These are phyloP conservation scores for Ochropacha duplaris DNA, from an alignment of 2,888 invertebrate genomes.

Conservation along the genomic window DNA sequence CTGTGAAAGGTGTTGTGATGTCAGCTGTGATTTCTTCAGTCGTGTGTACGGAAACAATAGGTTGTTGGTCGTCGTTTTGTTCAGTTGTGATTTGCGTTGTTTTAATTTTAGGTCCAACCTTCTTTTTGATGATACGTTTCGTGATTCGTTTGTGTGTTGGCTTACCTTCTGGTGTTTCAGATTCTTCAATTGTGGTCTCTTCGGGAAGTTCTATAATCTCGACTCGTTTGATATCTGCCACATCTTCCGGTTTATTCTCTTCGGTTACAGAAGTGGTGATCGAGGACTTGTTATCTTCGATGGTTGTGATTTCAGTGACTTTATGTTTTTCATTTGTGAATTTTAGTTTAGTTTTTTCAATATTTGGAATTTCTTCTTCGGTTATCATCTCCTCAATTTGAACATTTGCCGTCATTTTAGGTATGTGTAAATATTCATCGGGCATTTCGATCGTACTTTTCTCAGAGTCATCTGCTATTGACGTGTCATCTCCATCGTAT, in stretches of 20 bases:
- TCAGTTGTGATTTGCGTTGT: constrained; percentile 33
- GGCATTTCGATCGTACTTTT: constrained; percentile 65
- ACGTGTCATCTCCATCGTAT: constrained; percentile 51
- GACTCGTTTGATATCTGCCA: constrained; percentile 18
- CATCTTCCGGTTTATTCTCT: constrained; percentile 6
- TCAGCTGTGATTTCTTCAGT: constrained; percentile 36
- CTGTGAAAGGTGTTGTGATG: constrained; percentile 21
- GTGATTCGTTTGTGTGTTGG: constrained; percentile 20
- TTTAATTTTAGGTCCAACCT: constrained; percentile 41
- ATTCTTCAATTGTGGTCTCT: constrained; percentile 43
- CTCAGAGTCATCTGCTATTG: constrained; percentile 40
- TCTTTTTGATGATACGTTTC: constrained; percentile 18
- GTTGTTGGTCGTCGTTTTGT: constrained; percentile 29
- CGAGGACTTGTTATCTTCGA: constrained; percentile 22
- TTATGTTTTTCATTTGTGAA: constrained; percentile 36
- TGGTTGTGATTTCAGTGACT: constrained; percentile 32
- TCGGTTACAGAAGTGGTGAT: constrained; percentile 18
- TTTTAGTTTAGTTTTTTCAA: constrained; percentile 33
- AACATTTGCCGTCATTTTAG: constrained; percentile 51
- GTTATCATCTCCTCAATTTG: constrained; percentile 60
- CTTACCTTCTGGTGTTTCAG: constrained; percentile 41
- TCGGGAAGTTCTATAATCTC: constrained; percentile 40
- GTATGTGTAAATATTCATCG: constrained; percentile 55
- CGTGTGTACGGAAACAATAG: constrained; percentile 20
- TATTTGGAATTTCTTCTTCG: constrained; percentile 45